Evolutionary conservation across 2,888 invertebrate genomes (phyloP).

Genomic region (Caenorhabditis sp.): DNA sequence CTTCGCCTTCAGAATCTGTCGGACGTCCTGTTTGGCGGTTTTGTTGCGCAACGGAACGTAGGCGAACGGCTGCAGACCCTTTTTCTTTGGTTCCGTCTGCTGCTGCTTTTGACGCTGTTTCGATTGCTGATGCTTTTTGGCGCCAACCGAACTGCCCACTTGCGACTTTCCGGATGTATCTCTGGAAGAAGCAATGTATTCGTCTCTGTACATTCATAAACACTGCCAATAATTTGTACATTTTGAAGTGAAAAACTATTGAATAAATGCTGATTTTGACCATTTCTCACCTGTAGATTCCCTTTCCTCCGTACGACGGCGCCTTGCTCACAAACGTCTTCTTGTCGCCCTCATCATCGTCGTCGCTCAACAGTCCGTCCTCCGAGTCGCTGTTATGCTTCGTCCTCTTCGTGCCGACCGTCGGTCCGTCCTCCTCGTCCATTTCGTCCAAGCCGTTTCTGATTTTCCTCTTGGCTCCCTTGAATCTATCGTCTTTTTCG

Average conservation of each 20-base stretch:
- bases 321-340: constrained; percentile 38
- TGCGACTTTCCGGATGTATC: constrained; percentile 52
- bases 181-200: no score
- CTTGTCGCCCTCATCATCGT: constrained; percentile 35
- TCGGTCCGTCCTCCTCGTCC: constrained; percentile 59
- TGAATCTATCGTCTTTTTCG: constrained; percentile 47
- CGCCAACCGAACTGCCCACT: constrained; percentile 34
- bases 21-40: constrained; percentile 62
- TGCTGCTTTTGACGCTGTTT: constrained; percentile 6
- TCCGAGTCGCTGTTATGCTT: constrained; percentile 63
- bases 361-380: constrained; percentile 59
- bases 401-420: constrained; percentile 47
- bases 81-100: constrained; percentile 33
- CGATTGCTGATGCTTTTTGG: constrained; percentile 15
- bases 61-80: constrained; percentile 70
- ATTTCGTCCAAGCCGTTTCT: constrained; percentile 54
- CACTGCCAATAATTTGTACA: no score
- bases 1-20: constrained; percentile 62
- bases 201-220: no score
- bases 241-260: not conserved
- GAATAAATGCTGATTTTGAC: not conserved
- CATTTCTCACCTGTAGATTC: constrained; percentile 62
- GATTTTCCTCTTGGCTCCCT: constrained; percentile 51
- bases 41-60: constrained; percentile 70
- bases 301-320: constrained; percentile 65